Evolutionary conservation across 2,797 vertebrate species (phyloP).

Genomic region (Fringilla coelebs): DNA sequence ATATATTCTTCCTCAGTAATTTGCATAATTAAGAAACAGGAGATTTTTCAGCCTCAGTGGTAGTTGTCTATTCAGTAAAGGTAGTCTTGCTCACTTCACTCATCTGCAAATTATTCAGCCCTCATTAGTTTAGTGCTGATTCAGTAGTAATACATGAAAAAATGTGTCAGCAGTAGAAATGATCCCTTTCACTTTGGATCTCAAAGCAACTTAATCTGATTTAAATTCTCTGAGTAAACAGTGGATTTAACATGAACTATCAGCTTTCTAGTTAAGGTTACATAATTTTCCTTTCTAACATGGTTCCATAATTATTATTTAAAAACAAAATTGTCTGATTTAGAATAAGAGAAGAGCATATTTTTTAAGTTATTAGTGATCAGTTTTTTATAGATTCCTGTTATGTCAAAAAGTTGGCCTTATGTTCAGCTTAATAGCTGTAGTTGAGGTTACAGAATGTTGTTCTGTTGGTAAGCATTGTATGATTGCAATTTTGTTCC

Average conservation of each 20-base stretch:
- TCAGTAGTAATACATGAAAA: background rate
- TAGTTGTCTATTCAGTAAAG: slow-evolving; percentile 22
- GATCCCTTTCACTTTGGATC: background rate
- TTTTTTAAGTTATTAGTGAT: background rate
- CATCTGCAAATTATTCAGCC: background rate
- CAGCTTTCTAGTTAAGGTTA: background rate
- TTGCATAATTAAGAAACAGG: background rate
- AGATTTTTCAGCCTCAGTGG: background rate
- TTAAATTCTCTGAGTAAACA: background rate
- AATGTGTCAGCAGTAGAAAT: background rate
- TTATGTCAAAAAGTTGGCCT: background rate
- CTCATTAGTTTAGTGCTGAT: slow-evolving; percentile 36
- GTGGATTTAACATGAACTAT: background rate
- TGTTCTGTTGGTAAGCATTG: background rate
- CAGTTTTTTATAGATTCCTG: background rate
- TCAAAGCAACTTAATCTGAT: background rate
- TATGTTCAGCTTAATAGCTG: background rate
- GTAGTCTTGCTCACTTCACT: background rate
- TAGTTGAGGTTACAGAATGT: background rate
- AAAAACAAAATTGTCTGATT: background rate
- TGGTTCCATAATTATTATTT: background rate
- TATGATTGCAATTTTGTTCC: background rate
- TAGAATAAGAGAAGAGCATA: background rate
- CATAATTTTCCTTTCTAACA: background rate
- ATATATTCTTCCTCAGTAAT: background rate